phyloP scores from a whole-genome alignment of 2,888 invertebrate species.

The Amiota communis region DNA sequence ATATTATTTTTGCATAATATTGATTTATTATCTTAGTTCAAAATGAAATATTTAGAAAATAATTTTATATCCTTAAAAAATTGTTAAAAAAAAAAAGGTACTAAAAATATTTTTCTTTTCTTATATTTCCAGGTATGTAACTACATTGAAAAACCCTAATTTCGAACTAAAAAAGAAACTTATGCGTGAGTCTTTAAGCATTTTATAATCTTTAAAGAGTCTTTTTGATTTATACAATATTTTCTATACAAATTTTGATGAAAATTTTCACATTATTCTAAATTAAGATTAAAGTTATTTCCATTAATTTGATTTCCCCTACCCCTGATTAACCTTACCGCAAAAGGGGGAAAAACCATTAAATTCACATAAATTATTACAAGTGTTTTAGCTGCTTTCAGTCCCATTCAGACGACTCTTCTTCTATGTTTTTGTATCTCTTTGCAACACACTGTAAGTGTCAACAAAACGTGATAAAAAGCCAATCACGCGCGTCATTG shows the following conservation, averaged over 20 bases:
- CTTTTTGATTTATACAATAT: too few relatives aligned
- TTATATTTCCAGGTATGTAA: conserved; percentile 6
- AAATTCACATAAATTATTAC: conserved; percentile 12
- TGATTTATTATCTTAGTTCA: too few relatives aligned
- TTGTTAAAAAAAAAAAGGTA: neutral
- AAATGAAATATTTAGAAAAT: too few relatives aligned
- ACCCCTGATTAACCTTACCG: neutral
- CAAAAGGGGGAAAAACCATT: neutral
- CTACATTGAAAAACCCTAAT: neutral
- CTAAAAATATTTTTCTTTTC: neutral
- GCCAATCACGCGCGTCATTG: conserved; percentile 60
- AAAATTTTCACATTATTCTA: too few relatives aligned
- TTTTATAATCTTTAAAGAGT: too few relatives aligned
- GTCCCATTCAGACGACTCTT: neutral
- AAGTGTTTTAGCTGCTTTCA: neutral
- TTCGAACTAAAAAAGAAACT: neutral
- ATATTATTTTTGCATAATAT: too few relatives aligned
- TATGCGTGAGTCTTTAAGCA: neutral
- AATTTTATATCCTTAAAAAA: neutral
- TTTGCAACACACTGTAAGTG: conserved; percentile 14
- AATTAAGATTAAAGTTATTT: too few relatives aligned
- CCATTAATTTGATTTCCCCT: neutral
- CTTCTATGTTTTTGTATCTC: neutral
- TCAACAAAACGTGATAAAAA: conserved; percentile 53
- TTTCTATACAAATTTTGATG: too few relatives aligned